These are phyloP conservation scores for Sparidentex hasta DNA, from an alignment of 2,797 vertebrate genomes.

Conservation along the genomic window DNA sequence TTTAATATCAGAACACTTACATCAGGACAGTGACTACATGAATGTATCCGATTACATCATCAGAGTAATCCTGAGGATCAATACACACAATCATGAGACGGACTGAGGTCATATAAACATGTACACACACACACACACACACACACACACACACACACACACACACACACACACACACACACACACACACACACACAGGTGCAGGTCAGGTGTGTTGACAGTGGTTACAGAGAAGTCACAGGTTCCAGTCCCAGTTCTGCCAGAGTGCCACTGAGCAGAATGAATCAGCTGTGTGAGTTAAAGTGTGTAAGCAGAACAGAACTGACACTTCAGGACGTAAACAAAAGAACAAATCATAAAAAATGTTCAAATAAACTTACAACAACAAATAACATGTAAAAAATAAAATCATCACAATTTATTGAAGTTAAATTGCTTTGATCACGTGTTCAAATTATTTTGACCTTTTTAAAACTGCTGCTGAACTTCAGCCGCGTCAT, in stretches of 20 bases:
- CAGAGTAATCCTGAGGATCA: too few species aligned
- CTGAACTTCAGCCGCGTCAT: too few species aligned
- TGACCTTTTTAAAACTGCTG: too few species aligned
- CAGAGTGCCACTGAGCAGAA: neutral
- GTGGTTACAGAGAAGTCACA: constrained; percentile 25
- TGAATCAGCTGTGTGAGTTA: neutral
- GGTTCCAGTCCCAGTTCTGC: constrained; percentile 10
- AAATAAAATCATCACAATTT: neutral
- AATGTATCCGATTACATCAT: too few species aligned
- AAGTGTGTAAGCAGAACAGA: neutral
- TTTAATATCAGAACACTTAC: too few species aligned
- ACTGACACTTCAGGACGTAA: neutral
- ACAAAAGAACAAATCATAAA: neutral
- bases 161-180: too few species aligned
- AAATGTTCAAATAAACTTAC: neutral
- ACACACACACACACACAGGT: constrained; percentile 1
- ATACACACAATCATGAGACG: too few species aligned
- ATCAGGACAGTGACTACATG: too few species aligned
- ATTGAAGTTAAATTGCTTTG: neutral
- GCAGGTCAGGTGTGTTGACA: constrained; percentile 14
- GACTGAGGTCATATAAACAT: neutral
- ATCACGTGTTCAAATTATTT: too few species aligned
- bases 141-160: too few species aligned
- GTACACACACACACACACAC: too few species aligned
- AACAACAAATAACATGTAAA: constrained; percentile 4